Evolutionary conservation across 2,113 vertebrate species (phyloP).

Genomic region (Neotoma lepida): DNA sequence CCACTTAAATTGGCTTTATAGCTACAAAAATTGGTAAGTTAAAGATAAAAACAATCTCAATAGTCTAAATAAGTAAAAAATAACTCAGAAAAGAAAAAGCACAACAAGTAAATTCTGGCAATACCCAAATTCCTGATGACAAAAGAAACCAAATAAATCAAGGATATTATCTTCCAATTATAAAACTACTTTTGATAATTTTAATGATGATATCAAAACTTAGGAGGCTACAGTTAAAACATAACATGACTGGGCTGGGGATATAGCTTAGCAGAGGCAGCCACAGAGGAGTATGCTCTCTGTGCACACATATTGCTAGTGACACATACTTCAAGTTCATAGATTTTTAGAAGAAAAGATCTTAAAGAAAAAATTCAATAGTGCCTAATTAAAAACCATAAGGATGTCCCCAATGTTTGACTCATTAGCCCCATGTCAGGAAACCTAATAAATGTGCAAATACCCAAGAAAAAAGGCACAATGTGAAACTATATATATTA

Average conservation of each 20-base stretch:
- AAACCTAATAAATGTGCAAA: conserved; percentile 12
- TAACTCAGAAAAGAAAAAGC: conserved; percentile 2
- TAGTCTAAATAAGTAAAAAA: background rate
- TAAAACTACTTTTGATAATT: conserved; percentile 19
- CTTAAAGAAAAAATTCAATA: background rate
- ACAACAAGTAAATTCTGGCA: conserved; percentile 14
- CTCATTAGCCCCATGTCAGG: background rate
- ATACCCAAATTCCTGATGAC: conserved; percentile 20
- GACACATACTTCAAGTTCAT: background rate
- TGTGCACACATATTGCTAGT: background rate
- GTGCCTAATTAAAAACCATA: conserved; percentile 11
- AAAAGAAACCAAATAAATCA: conserved; percentile 49
- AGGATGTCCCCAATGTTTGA: background rate
- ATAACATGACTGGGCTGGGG: background rate
- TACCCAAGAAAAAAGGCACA: conserved; percentile 40
- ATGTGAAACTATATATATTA: conserved; percentile 22
- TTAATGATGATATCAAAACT: conserved; percentile 14
- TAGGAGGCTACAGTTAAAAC: background rate
- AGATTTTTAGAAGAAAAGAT: background rate
- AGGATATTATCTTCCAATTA: background rate
- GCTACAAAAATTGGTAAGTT: conserved; percentile 79
- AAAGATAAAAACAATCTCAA: conserved; percentile 12
- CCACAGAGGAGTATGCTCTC: rapidly evolving
- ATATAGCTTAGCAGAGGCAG: background rate
- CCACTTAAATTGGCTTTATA: conserved; percentile 85